A percentile compares a stretch with the other conserved stretches of the same genome.
Conservation (phyloP, 2,797 vertebrate genomes). For the Euthynnus affinis region DNA sequence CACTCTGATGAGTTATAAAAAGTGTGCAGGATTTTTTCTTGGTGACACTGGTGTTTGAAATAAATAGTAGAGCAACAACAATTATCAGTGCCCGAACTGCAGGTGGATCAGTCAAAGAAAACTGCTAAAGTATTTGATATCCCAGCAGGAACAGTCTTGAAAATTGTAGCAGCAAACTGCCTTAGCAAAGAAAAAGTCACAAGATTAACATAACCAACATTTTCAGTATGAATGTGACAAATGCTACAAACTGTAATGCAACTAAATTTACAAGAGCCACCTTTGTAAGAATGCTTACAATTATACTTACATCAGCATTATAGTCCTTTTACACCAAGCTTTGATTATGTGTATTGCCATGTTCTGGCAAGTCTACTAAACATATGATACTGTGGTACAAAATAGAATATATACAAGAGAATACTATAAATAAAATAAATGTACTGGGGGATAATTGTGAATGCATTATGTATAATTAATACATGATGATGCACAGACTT, state of each 20-base stretch:
- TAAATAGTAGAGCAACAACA: neutral
- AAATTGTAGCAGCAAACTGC: neutral
- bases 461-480: conserved; percentile 34
- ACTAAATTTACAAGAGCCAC: neutral
- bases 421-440: neutral
- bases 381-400: neutral
- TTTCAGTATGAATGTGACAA: neutral
- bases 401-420: neutral
- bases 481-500: conserved; percentile 24
- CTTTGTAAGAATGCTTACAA: conserved; percentile 14
- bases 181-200: conserved; percentile 26
- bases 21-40: conserved; percentile 36
- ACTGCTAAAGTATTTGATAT: neutral
- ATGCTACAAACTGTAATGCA: conserved; percentile 8
- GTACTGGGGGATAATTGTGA: neutral
- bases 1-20: conserved; percentile 55
- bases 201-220: neutral
- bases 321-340: conserved; percentile 14
- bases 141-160: neutral
- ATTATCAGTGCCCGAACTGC: neutral
- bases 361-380: neutral
- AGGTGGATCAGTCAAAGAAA: neutral
- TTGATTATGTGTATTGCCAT: conserved; percentile 9
- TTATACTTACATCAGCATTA: conserved; percentile 19
- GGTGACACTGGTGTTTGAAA: conserved; percentile 10